Conservation (phyloP, 2,888 invertebrate genomes). For the Mystacides longicornis region DNA sequence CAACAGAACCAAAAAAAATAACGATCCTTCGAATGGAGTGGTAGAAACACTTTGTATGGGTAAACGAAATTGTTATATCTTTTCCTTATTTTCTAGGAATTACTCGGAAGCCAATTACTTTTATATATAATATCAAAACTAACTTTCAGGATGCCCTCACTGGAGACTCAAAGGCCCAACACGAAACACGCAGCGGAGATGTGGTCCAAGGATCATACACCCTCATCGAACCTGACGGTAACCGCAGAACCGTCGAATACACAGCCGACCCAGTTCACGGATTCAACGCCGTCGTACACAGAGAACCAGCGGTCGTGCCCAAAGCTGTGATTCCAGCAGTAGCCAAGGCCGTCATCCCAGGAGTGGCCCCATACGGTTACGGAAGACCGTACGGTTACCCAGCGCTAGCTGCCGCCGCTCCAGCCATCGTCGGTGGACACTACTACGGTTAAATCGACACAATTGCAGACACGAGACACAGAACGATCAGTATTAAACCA, state of each 20-base stretch:
- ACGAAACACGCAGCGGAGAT: slow-evolving; percentile 34
- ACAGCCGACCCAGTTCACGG: slow-evolving; percentile 29
- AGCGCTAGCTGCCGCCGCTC: slow-evolving; percentile 20
- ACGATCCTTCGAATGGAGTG: no score
- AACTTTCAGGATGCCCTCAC: slow-evolving; percentile 32
- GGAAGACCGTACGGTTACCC: slow-evolving; percentile 25
- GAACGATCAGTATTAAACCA: background rate
- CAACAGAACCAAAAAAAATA: no score
- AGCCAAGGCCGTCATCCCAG: slow-evolving; percentile 31
- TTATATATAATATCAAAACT: no score
- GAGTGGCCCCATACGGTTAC: slow-evolving; percentile 21
- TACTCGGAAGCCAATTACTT: no score
- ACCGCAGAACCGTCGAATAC: slow-evolving; percentile 34
- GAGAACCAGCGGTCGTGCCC: slow-evolving; percentile 30
- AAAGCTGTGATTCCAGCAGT: slow-evolving; percentile 27
- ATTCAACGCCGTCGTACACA: slow-evolving; percentile 36
- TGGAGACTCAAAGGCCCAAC: slow-evolving; percentile 35
- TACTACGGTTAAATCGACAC: slow-evolving; percentile 19
- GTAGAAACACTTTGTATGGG: no score
- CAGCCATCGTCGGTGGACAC: slow-evolving; percentile 25
- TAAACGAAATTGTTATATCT: no score
- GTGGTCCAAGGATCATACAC: slow-evolving; percentile 35
- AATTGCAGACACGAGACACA: background rate
- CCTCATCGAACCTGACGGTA: slow-evolving; percentile 34
- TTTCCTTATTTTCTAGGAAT: no score